phyloP scores from a whole-genome alignment of 1,140 invertebrate species.

The Tribolium madens region DNA sequence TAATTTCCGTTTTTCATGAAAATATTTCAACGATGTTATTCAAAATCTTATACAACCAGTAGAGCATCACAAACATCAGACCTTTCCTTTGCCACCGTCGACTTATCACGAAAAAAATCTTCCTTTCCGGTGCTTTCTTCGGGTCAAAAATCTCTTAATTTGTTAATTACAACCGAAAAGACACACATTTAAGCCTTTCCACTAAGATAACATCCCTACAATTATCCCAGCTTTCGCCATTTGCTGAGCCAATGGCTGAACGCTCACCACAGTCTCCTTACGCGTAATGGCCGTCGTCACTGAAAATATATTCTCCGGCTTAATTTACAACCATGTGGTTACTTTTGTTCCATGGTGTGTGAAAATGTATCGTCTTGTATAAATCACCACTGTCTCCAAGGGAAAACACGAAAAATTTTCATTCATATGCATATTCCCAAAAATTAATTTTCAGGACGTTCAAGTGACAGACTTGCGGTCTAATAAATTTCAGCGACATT shows the following conservation, averaged over 20 bases:
- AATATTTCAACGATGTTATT: neutral
- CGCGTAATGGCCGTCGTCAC: conserved; percentile 12
- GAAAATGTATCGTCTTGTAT: conserved; percentile 29
- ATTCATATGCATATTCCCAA: conserved; percentile 9
- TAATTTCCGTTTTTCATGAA: too few species aligned
- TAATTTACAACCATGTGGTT: conserved; percentile 23
- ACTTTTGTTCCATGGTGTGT: conserved; percentile 18
- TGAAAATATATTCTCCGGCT: neutral
- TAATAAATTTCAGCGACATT: conserved; percentile 31
- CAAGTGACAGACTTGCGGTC: conserved; percentile 14
- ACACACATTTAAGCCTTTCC: neutral
- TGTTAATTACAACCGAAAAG: neutral
- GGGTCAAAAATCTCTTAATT: neutral
- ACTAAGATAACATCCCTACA: neutral
- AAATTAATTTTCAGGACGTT: conserved; percentile 13
- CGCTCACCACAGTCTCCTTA: neutral
- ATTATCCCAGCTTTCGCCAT: conserved; percentile 18
- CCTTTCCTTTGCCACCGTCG: neutral
- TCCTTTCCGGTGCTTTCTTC: neutral
- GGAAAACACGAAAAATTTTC: neutral
- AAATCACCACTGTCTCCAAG: conserved; percentile 2
- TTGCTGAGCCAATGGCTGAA: conserved; percentile 19
- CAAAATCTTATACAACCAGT: neutral
- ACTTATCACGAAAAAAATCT: neutral
- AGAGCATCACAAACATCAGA: neutral